These are phyloP conservation scores for Drosophila orena DNA, from an alignment of 1,140 invertebrate species.

Conservation along the genomic window DNA sequence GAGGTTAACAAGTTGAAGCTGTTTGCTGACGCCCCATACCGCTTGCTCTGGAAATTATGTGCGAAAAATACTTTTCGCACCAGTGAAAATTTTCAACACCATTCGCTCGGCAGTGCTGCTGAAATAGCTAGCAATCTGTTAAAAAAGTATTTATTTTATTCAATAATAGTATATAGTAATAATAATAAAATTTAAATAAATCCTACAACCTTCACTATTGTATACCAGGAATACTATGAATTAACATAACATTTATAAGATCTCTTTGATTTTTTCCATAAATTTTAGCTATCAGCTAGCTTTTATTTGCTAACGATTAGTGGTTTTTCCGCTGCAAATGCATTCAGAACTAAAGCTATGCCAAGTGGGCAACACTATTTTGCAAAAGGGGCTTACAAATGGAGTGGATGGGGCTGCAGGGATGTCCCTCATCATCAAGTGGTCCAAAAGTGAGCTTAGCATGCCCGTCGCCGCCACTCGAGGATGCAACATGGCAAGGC, in stretches of 20 bases:
- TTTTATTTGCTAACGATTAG: background rate
- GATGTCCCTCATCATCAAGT: constrained; percentile 53
- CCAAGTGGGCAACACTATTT: background rate
- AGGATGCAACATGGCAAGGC: constrained; percentile 38
- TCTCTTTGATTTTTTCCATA: too few relatives aligned
- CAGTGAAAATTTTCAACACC: constrained; percentile 13
- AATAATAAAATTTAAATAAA: too few relatives aligned
- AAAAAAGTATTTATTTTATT: too few relatives aligned
- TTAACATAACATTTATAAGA: too few relatives aligned
- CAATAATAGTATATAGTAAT: too few relatives aligned
- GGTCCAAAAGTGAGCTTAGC: constrained; percentile 64
- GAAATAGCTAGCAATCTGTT: too few relatives aligned
- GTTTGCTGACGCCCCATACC: constrained; percentile 48
- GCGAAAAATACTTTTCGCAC: constrained; percentile 61
- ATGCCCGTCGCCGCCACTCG: constrained; percentile 32
- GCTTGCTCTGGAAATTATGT: constrained; percentile 39
- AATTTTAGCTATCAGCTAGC: too few relatives aligned
- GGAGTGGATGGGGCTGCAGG: background rate
- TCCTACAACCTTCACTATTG: too few relatives aligned
- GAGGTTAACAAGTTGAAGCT: constrained; percentile 78
- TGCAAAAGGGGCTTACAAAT: background rate
- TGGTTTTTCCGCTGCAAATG: background rate
- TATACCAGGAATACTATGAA: too few relatives aligned
- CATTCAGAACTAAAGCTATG: background rate
- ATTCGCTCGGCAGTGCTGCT: constrained; percentile 5